phyloP scores from a whole-genome alignment of 1,140 invertebrate genomes.

The Diorhabda sublineata region DNA sequence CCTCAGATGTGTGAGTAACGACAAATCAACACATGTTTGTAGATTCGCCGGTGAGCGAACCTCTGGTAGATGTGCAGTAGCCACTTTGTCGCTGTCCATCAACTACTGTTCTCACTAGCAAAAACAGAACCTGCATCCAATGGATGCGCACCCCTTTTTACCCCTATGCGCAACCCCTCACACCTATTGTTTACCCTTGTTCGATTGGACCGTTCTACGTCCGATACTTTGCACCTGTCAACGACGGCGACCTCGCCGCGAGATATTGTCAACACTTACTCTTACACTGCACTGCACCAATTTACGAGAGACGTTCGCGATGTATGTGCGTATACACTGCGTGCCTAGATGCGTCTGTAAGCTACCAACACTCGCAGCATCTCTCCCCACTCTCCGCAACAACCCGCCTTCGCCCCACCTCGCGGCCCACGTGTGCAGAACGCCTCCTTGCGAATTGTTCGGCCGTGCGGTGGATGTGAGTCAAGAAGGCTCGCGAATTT shows the following conservation, averaged over 20 bases:
- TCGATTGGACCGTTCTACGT: constrained; percentile 33
- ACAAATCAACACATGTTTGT: constrained; percentile 44
- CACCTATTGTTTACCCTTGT: constrained; percentile 40
- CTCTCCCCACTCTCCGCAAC: constrained; percentile 27
- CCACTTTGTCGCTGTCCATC: constrained; percentile 39
- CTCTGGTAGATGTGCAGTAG: constrained; percentile 46
- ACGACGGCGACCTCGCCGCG: constrained; percentile 28
- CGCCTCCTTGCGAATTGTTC: constrained; percentile 43
- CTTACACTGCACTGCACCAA: constrained; percentile 25
- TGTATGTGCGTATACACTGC: constrained; percentile 41
- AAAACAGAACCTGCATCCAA: constrained; percentile 28
- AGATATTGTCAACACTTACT: constrained; percentile 29
- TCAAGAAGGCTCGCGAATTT: constrained; percentile 30
- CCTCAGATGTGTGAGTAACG: constrained; percentile 41
- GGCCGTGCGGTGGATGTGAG: constrained; percentile 14
- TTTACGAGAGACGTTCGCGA: constrained; percentile 17
- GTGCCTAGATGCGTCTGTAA: constrained; percentile 44
- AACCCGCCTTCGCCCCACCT: constrained; percentile 34
- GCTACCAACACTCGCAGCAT: constrained; percentile 27
- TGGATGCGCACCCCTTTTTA: constrained; percentile 34
- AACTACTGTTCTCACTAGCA: constrained; percentile 37
- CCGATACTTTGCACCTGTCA: constrained; percentile 29
- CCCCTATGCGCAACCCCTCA: constrained; percentile 39
- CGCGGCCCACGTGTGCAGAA: constrained; percentile 40
- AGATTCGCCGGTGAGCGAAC: constrained; percentile 44